These are phyloP conservation scores for Crocuta crocuta DNA, from an alignment of 2,113 vertebrate species.

Conservation along the genomic window DNA sequence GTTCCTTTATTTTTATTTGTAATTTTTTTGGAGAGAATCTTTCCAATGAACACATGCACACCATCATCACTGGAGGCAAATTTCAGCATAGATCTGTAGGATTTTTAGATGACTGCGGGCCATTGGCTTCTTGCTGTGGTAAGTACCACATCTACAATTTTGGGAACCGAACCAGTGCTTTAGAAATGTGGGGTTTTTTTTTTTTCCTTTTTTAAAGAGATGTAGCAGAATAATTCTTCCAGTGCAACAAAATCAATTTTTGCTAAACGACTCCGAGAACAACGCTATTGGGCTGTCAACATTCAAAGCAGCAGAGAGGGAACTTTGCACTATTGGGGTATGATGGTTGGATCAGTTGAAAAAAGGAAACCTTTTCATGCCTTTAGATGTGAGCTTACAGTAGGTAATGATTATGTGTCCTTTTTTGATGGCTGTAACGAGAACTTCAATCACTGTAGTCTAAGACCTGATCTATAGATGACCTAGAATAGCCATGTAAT, in stretches of 20 bases:
- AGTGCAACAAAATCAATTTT: conserved; percentile 71
- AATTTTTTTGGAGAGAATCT: conserved; percentile 75
- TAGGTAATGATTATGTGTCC: conserved; percentile 97
- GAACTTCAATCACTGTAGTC: conserved; percentile 96
- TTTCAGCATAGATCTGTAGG: conserved; percentile 85
- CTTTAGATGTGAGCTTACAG: conserved; percentile 90
- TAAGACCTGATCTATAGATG: conserved; percentile 96
- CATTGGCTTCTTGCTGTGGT: conserved; percentile 86
- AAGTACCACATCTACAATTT: conserved; percentile 85
- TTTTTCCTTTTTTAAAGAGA: conserved; percentile 62
- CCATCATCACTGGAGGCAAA: conserved; percentile 83
- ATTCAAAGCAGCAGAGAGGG: conserved; percentile 76
- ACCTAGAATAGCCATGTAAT: conserved; percentile 98
- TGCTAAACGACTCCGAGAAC: conserved; percentile 74
- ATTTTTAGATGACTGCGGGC: conserved; percentile 84
- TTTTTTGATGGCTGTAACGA: conserved; percentile 94
- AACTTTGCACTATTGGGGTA: conserved; percentile 81
- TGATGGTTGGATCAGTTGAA: conserved; percentile 84
- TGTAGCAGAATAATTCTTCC: conserved; percentile 82
- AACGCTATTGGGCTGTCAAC: conserved; percentile 76
- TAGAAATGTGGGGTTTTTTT: conserved; percentile 73
- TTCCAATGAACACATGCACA: conserved; percentile 78
- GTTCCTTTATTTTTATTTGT: conserved; percentile 75
- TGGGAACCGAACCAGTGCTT: conserved; percentile 86
- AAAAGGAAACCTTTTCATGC: conserved; percentile 86